Evolutionary conservation across 2,113 vertebrate genomes (phyloP), one percentile per base, ranked within the genome.

Genomic region (Gambusia affinis): DNA sequence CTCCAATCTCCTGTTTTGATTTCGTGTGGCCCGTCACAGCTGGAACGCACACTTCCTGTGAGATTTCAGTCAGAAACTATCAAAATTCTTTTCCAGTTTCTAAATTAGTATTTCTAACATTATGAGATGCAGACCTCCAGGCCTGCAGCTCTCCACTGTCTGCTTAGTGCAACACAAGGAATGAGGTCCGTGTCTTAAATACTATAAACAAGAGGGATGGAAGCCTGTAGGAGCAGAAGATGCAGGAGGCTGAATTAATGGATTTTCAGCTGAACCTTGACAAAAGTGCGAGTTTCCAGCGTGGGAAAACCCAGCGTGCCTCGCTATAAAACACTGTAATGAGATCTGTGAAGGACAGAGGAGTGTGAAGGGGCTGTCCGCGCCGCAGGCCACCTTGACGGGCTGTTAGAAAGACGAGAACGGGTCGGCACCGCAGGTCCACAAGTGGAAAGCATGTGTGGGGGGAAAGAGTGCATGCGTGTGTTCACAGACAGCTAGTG

Each of bases 381-480:
- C 78, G 60, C 85, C 72, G 75, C 72, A 85, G 76, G 78, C 70
- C 66, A 76, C 70, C 78, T 87, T 86, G 78, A 85, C 74, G 82
- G 54, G 78, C 90, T 81, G 88, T 83, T 72, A 87, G 88, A 92
- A 90, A 91, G 88, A 90, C 39, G 73, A 90, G 90, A 84, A 74
- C 73, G 61, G 71, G 60, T 85, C 74, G 80, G 83, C 78, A 77
- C 57, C 22, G 39, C 67, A 62, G 81, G 85, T 82, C 74, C 76
- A 68, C 70, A 83, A 87, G 85, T 86, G 86, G 68, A 86, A 37
- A 70, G 80, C 67, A 70, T 74, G 70, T 76, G 73, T 85, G 75
- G 33, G 60, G 75, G 33, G 44, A 7, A 64, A 60, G 63, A 62
- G 47, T 67, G 70, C 72, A 47, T 8, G 39, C 77, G 76, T 76